Percentiles rank a stretch among this genome's conserved stretches.
Evolutionary conservation across 2,888 invertebrate species (phyloP).

Genomic region (Syritta pipiens): DNA sequence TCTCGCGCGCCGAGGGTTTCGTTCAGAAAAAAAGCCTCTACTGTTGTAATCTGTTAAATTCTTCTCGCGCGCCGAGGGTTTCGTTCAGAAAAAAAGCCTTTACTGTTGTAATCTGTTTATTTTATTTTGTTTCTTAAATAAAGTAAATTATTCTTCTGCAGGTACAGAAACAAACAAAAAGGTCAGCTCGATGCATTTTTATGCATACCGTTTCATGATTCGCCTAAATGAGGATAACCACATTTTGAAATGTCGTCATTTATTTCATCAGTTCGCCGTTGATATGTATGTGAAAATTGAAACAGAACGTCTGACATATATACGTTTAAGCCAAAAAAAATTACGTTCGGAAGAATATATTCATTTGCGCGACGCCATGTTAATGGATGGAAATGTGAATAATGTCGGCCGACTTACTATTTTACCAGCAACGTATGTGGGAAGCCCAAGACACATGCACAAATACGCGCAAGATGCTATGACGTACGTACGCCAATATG

Average conservation of each 20-base stretch:
- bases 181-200: slow-evolving; percentile 37
- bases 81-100: too few relatives aligned
- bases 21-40: too few relatives aligned
- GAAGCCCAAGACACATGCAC: slow-evolving; percentile 9
- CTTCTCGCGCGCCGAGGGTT: too few relatives aligned
- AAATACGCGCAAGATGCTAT: background rate
- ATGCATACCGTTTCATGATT: too few relatives aligned
- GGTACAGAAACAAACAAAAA: too few relatives aligned
- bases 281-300: slow-evolving; percentile 75
- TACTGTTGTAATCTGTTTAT: too few relatives aligned
- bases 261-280: slow-evolving; percentile 74
- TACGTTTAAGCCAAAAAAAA: slow-evolving; percentile 72
- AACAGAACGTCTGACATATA: slow-evolving; percentile 73
- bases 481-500: background rate
- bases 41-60: too few relatives aligned
- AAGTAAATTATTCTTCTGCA: too few relatives aligned
- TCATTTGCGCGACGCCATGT: slow-evolving; percentile 74
- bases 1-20: too few relatives aligned
- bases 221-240: too few relatives aligned
- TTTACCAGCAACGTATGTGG: slow-evolving; percentile 35
- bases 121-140: too few relatives aligned
- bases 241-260: too few relatives aligned
- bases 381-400: slow-evolving; percentile 60
- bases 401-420: slow-evolving; percentile 27
- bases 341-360: slow-evolving; percentile 72